Conservation (phyloP, 2,888 invertebrate genomes). For the Conus canariensis region DNA sequence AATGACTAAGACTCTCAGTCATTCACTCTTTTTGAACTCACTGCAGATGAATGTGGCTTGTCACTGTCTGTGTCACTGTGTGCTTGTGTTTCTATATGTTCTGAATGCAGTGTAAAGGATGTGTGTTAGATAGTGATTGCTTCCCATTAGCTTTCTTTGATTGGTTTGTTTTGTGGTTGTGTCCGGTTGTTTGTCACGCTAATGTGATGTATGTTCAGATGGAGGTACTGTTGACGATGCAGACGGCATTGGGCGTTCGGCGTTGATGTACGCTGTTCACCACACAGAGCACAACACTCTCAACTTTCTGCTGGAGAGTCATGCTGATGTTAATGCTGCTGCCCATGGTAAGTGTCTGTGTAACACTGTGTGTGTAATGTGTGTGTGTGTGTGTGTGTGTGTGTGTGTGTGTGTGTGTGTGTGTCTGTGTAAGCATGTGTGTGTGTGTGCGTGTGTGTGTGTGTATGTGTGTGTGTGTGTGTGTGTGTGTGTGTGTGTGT, state of each 20-base stretch:
- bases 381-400: not conserved
- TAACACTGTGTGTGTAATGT: not conserved
- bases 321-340: slow-evolving; percentile 70
- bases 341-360: slow-evolving; percentile 70
- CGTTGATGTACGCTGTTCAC: slow-evolving; percentile 76
- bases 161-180: no score
- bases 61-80: no score
- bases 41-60: no score
- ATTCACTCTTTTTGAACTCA: no score
- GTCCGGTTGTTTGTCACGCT: no score
- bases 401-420: not conserved
- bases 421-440: no score
- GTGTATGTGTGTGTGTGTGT: not conserved
- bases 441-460: not conserved
- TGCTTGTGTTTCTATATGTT: no score
- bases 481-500: not conserved
- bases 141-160: no score
- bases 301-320: slow-evolving; percentile 71
- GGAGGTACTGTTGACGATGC: slow-evolving; percentile 64
- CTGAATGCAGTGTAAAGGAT: no score
- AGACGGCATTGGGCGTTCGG: slow-evolving; percentile 75
- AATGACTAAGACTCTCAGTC: no score
- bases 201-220: slow-evolving; percentile 58
- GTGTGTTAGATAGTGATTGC: no score
- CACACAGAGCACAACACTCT: slow-evolving; percentile 72